phyloP scores from a whole-genome alignment of 2,797 vertebrate species.

The Somateria mollissima region DNA sequence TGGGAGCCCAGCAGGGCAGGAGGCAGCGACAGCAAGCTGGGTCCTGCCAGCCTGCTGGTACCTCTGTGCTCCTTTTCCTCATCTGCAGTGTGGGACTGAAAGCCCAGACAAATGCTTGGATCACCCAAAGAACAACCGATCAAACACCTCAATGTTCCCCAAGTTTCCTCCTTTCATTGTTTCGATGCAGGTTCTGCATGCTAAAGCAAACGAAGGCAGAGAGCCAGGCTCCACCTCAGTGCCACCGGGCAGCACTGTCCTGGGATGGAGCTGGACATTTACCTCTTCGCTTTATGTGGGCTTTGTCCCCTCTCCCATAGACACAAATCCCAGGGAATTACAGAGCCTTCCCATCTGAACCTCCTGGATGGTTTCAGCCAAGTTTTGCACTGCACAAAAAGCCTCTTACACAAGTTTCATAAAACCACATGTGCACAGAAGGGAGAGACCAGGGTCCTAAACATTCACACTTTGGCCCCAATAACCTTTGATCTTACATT shows the following conservation, averaged over 20 bases:
- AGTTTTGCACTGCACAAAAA: not conserved
- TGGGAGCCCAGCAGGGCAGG: not conserved
- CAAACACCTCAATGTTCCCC: accelerated
- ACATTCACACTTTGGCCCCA: not conserved
- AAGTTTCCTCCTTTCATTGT: accelerated
- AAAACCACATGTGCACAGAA: not conserved
- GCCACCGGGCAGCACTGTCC: not conserved
- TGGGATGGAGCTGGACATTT: not conserved
- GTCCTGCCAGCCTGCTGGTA: not conserved
- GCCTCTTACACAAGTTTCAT: not conserved
- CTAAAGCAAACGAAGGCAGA: accelerated
- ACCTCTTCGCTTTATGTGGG: too few relatives aligned
- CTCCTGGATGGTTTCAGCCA: not conserved
- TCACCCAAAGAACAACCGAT: not conserved
- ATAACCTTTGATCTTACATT: not conserved
- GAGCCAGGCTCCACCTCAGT: not conserved
- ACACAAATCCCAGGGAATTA: not conserved
- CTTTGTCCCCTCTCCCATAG: not conserved
- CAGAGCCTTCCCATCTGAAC: not conserved
- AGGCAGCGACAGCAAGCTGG: not conserved
- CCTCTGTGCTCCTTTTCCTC: not conserved
- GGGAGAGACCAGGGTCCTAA: not conserved
- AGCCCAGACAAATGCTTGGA: accelerated
- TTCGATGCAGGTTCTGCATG: accelerated
- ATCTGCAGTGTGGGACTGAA: accelerated